These are phyloP conservation scores for Tetragonula clypearis DNA, from an alignment of 1,140 invertebrate genomes.

Conservation along the genomic window DNA sequence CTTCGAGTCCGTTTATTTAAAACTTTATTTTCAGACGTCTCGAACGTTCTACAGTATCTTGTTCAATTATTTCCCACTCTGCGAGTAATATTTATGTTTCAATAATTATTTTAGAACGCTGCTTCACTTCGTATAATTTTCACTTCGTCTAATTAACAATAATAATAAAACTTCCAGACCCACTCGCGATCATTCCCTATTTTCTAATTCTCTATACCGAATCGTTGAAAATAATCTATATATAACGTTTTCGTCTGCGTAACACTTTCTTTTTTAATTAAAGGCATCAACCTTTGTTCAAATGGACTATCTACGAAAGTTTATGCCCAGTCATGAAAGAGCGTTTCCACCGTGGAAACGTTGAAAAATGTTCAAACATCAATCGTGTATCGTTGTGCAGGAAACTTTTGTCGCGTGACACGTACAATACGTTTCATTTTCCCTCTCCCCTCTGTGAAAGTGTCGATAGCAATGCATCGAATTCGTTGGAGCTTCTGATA, in stretches of 20 bases:
- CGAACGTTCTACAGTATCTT: not conserved
- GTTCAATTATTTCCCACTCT: too few relatives aligned
- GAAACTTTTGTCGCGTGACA: constrained; percentile 12
- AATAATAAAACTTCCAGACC: too few relatives aligned
- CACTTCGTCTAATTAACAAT: too few relatives aligned
- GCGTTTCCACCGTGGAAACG: not conserved
- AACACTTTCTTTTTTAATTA: too few relatives aligned
- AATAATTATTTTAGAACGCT: not conserved
- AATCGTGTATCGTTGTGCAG: not conserved
- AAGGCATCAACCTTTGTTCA: not conserved
- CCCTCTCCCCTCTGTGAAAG: not conserved
- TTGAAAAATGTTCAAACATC: constrained; percentile 33
- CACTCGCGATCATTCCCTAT: too few relatives aligned
- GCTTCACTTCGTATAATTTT: not conserved
- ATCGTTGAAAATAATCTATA: too few relatives aligned
- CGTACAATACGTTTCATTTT: constrained; percentile 29
- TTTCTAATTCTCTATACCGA: too few relatives aligned
- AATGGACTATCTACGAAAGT: not conserved
- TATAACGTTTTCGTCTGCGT: too few relatives aligned
- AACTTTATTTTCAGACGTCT: not conserved
- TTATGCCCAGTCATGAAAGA: too few relatives aligned
- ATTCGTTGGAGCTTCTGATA: constrained; percentile 11
- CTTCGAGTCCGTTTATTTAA: not conserved
- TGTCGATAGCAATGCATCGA: constrained; percentile 35
- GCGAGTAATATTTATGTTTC: not conserved